Base-by-base conservation (phyloP, 2,113 vertebrate species). In the Trochalopteron elliotii region DNA sequence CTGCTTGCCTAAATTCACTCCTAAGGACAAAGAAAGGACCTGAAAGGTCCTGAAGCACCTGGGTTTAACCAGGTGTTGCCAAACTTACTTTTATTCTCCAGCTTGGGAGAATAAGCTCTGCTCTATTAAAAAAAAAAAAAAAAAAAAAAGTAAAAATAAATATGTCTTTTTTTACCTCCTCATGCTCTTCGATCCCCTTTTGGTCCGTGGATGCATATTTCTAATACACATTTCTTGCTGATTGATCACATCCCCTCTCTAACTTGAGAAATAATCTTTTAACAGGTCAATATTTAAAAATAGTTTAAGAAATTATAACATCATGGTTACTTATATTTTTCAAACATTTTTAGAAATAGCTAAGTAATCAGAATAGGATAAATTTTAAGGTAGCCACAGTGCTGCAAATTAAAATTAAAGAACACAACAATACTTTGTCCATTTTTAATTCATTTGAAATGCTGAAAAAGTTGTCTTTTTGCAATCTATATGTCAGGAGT, bases 21-120 rank as follows among this genome's bases (percentile, higher is more conserved):
- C 4, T 60, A 42, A 81, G 35, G 13, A 15, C 30, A 60, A 91
- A 72, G 5, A 18, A 70, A 79, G 22, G 11, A 47, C 21, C 11
- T 47, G 21, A 47, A 47, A 47, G 45, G 10, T 11, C 45, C 21
- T 22, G 21, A 47, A 47, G 45, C 45, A 47, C 45, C 45, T 22
- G 5, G 10, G 2, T 69, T 88, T 61, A 60, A 33, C 44, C 23
- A 0, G 0, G 3, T 7, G 5, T 69, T 79, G 11, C 39, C 10
- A 35, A 42, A 23, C 2, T 3, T 52, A 53, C 19, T 2, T 70
- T 33, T 91, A 11, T 50, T 64, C 7, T 44, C 4, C 20, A n/a
- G 4, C 15, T 68, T 47, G 7, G 2, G 5, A 57, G n/a, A 89
- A 70, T 59, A 82, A 74, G 31, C 1, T 52, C 12, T 60, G 4